These are phyloP conservation scores for Pachypeltis micranthus DNA, from an alignment of 1,140 invertebrate genomes.

Conservation along the genomic window DNA sequence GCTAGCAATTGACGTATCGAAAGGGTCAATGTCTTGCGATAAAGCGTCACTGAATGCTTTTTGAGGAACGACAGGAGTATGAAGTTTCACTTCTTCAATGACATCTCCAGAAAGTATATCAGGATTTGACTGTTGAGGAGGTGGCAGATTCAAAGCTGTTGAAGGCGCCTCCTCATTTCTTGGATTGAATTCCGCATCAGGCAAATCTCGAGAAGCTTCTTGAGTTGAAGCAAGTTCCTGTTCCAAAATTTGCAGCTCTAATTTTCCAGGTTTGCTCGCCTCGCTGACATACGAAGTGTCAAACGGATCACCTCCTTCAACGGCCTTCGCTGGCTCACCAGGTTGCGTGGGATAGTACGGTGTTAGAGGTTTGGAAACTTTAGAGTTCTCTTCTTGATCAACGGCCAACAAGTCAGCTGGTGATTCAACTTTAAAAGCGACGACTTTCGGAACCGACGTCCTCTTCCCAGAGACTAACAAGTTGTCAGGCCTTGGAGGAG, in stretches of 20 bases:
- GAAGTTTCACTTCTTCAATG: slow-evolving; percentile 22
- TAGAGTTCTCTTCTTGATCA: slow-evolving; percentile 42
- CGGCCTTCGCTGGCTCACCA: slow-evolving; percentile 15
- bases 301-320: slow-evolving; percentile 50
- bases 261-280: slow-evolving; percentile 49
- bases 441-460: slow-evolving; percentile 41
- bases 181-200: slow-evolving; percentile 49
- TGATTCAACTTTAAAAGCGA: slow-evolving; percentile 54
- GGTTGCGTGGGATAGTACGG: slow-evolving; percentile 42
- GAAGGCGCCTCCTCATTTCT: slow-evolving; percentile 23
- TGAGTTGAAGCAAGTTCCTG: slow-evolving; percentile 42
- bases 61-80: slow-evolving; percentile 27
- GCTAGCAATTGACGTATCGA: slow-evolving; percentile 68
- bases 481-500: slow-evolving; percentile 23
- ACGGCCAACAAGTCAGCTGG: slow-evolving; percentile 46
- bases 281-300: slow-evolving; percentile 64
- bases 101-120: slow-evolving; percentile 27
- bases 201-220: slow-evolving; percentile 33
- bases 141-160: neutral
- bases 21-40: slow-evolving; percentile 51
- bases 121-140: neutral
- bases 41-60: slow-evolving; percentile 23
- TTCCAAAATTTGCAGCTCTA: slow-evolving; percentile 60
- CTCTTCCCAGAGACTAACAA: slow-evolving; percentile 23
- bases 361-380: slow-evolving; percentile 56